These are phyloP conservation scores for Theristicus caerulescens DNA, from an alignment of 2,113 vertebrate genomes.

Conservation along the genomic window DNA sequence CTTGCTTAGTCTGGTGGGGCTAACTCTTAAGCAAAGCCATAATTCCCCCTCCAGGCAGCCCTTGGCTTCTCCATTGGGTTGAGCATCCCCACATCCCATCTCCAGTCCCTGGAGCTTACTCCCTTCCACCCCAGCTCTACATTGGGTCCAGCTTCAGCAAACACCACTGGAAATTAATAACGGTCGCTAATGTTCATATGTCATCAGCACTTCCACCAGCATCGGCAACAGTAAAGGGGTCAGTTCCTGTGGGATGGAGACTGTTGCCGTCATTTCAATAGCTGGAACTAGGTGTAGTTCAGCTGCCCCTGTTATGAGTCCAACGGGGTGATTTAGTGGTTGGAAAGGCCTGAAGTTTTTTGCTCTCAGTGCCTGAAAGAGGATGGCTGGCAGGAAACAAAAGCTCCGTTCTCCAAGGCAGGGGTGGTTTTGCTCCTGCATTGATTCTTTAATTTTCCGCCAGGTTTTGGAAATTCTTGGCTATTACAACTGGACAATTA, in stretches of 20 bases:
- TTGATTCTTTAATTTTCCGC: not conserved
- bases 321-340: not conserved
- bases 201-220: conserved; percentile 39
- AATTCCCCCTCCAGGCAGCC: not conserved
- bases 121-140: not conserved
- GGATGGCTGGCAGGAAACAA: conserved; percentile 55
- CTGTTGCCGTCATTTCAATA: conserved; percentile 53
- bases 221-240: not conserved
- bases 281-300: conserved; percentile 70
- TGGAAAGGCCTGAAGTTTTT: not conserved
- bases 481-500: not conserved
- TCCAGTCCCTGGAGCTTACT: not conserved
- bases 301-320: not conserved
- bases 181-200: rapidly evolving
- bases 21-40: not conserved
- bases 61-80: not conserved
- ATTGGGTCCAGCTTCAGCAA: not conserved
- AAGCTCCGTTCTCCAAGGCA: not conserved
- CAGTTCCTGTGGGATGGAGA: conserved; percentile 52
- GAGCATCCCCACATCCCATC: not conserved
- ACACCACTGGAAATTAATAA: not conserved
- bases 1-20: not conserved
- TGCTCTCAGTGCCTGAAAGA: not conserved
- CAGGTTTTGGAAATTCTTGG: conserved; percentile 19
- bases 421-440: not conserved